phyloP scores from a whole-genome alignment of 2,113 vertebrate species.

The Xyrauchen texanus region DNA sequence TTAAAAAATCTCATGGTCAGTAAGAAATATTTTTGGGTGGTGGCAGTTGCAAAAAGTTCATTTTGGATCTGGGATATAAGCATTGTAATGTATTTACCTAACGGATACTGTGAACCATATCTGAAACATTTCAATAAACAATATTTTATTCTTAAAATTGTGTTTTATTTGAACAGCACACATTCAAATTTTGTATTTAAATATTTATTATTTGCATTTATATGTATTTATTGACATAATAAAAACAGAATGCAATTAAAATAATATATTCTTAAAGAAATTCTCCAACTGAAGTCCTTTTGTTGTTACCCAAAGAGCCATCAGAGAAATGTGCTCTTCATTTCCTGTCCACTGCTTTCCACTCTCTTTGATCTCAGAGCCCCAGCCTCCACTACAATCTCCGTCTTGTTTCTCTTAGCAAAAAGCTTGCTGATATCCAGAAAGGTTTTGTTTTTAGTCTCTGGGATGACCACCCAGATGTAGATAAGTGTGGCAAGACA shows the following conservation, averaged over 20 bases:
- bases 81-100: conserved; percentile 13
- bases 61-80: not conserved
- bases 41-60: too few species aligned
- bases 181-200: too few species aligned
- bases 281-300: not conserved
- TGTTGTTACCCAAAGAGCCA: not conserved
- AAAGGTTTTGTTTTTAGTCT: conserved; percentile 92
- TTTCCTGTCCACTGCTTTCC: conserved; percentile 39
- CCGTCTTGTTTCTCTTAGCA: conserved; percentile 80
- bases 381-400: conserved; percentile 61
- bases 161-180: conserved; percentile 1
- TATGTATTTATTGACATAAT: not conserved
- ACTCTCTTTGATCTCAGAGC: conserved; percentile 39
- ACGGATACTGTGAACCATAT: conserved; percentile 38
- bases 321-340: conserved; percentile 65
- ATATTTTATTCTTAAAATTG: conserved; percentile 23
- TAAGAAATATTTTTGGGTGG: too few species aligned
- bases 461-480: conserved; percentile 83
- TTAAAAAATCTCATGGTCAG: too few species aligned
- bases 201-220: not conserved
- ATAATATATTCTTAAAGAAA: not conserved
- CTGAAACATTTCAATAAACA: conserved; percentile 60
- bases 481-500: conserved; percentile 82
- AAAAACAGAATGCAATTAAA: not conserved
- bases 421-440: conserved; percentile 88